Evolutionary conservation across 2,888 invertebrate genomes (phyloP), one percentile per base, ranked within the genome.

Genomic region (Amphipoea lucens): DNA sequence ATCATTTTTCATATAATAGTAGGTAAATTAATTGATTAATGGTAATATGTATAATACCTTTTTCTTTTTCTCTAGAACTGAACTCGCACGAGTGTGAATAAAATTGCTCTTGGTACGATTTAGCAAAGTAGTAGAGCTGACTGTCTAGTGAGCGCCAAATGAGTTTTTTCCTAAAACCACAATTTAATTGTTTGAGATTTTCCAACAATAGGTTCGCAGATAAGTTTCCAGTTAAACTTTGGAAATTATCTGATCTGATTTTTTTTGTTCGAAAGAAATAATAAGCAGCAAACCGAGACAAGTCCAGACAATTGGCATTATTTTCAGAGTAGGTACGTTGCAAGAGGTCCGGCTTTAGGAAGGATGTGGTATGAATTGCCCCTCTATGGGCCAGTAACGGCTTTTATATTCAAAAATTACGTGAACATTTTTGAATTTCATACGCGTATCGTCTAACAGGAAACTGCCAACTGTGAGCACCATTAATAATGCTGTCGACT

Each of bases 371-470:
- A 42, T 73, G 72, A 83, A 84, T 78, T 87, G 63, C 62, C 69
- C 36, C 62, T 70, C 42, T 42, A 73, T 42, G 62, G 69, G 77
- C 23, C 68, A 36, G 54, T 81, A 75, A 75, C 57, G 62, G 75
- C 66, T 82, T 82, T 68, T 69, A 70, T 82, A 82, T 88, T 72
- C 29, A 71, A 85, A 81, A 81, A 76, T 12, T 76, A 85, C 86
- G 86, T 85, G 76, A 57, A 57, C 45, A 65, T 73, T 83, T 85
- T 89, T 79, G 67, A 73, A 90, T 89, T 85, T 89, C 74, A 81
- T 82, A 79, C 79, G 90, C 89, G 84, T 89, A 88, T 79, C 74
- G 67, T 65, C 71, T 76, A 83, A 84, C 83, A 90, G 89, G 85
- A 90, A 89, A 81, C 81, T 78, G 81, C 83, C 72, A 83, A 85